phyloP scores from a whole-genome alignment of 2,113 vertebrate species.

The Syrrhaptes paradoxus region DNA sequence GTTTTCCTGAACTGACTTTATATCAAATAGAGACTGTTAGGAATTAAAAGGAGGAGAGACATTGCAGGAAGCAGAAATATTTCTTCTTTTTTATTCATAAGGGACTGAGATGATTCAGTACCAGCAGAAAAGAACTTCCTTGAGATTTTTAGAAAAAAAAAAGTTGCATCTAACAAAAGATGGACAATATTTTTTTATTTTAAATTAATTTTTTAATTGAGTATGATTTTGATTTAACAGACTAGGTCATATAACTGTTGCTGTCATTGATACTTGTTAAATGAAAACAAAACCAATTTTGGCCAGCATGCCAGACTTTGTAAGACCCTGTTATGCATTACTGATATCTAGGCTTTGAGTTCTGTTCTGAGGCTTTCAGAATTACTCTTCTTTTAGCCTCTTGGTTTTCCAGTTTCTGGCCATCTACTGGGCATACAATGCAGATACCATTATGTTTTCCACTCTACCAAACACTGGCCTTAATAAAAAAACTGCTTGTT shows the following conservation, averaged over 20 bases:
- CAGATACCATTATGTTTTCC: not conserved
- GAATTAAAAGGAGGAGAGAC: not conserved
- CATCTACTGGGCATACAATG: not conserved
- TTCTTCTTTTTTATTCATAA: not conserved
- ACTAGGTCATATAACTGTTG: not conserved
- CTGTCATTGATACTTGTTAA: not conserved
- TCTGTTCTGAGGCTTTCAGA: not conserved
- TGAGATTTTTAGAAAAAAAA: not conserved
- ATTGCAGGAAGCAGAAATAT: not conserved
- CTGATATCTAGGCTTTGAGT: not conserved
- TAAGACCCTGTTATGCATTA: not conserved
- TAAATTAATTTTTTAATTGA: not conserved
- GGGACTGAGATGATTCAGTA: not conserved
- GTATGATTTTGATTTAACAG: not conserved
- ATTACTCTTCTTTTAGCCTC: not conserved
- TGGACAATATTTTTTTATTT: not conserved
- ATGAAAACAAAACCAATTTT: not conserved
- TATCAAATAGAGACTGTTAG: not conserved
- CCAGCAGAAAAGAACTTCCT: not conserved
- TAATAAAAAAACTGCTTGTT: not conserved
- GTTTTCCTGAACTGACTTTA: not conserved
- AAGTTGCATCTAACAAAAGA: not conserved
- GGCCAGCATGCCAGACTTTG: not conserved
- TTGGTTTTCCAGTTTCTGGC: not conserved
- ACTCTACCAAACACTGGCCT: not conserved